These are phyloP conservation scores for Volucella bombylans DNA, from an alignment of 2,888 invertebrate genomes.

Conservation along the genomic window DNA sequence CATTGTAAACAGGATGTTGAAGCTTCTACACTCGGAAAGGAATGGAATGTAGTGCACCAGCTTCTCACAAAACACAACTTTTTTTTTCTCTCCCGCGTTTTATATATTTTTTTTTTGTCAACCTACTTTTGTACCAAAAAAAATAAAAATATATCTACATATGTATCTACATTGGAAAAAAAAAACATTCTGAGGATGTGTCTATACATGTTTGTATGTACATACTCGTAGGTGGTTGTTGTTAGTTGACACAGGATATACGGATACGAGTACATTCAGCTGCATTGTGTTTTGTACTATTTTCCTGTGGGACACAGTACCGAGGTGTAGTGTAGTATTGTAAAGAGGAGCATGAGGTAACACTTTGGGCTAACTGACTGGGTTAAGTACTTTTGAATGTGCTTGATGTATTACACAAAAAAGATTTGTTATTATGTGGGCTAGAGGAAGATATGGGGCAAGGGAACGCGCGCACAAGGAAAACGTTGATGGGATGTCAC, in stretches of 20 bases:
- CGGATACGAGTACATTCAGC: slow-evolving; percentile 13
- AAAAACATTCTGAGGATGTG: slow-evolving; percentile 17
- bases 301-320: slow-evolving; percentile 47
- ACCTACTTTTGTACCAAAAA: slow-evolving; percentile 26
- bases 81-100: slow-evolving; percentile 33
- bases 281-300: slow-evolving; percentile 55
- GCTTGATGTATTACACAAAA: slow-evolving; percentile 73
- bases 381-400: slow-evolving; percentile 74
- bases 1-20: slow-evolving; percentile 65
- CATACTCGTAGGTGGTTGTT: neutral
- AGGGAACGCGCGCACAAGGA: slow-evolving; percentile 12
- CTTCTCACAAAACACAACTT: slow-evolving; percentile 22
- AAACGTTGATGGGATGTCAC: slow-evolving; percentile 64
- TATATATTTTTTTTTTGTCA: slow-evolving; percentile 36
- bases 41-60: slow-evolving; percentile 54
- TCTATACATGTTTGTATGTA: slow-evolving; percentile 19
- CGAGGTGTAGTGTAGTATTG: slow-evolving; percentile 27
- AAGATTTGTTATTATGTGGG: slow-evolving; percentile 44
- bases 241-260: slow-evolving; percentile 29
- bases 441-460: neutral
- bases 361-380: slow-evolving; percentile 73
- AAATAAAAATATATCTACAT: slow-evolving; percentile 1
- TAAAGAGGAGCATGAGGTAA: slow-evolving; percentile 55
- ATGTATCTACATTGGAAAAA: neutral
- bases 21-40: slow-evolving; percentile 19